These are phyloP conservation scores for Parauchenoglanis ngamensis DNA, from an alignment of 2,797 vertebrate species.

Conservation along the genomic window DNA sequence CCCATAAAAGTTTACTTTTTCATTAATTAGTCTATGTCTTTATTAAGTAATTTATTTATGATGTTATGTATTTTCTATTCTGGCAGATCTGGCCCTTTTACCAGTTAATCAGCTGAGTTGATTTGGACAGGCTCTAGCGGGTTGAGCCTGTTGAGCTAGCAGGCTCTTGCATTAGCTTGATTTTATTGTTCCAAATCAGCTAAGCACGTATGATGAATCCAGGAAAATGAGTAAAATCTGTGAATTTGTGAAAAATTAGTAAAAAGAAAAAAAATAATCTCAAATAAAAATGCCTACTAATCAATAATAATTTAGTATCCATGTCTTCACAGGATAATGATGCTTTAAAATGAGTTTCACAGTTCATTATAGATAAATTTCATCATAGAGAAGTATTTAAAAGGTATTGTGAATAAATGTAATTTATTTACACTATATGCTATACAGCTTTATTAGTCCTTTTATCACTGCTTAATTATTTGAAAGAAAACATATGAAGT, in stretches of 20 bases:
- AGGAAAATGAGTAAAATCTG: no score
- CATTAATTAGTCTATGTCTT: neutral
- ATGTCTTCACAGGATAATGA: neutral
- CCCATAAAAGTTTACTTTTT: neutral
- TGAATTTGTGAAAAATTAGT: neutral
- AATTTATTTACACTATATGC: neutral
- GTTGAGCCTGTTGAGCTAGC: neutral
- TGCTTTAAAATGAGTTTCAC: neutral
- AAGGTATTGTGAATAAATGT: neutral
- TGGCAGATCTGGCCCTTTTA: neutral
- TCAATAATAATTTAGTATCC: neutral
- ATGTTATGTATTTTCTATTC: neutral
- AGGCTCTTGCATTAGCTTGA: neutral
- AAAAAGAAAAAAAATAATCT: neutral
- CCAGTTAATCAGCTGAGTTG: neutral
- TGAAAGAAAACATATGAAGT: neutral
- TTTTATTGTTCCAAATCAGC: neutral
- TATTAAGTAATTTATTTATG: neutral
- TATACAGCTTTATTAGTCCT: neutral
- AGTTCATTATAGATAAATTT: neutral
- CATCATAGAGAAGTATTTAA: neutral
- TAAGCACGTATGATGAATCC: neutral
- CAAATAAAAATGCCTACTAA: neutral
- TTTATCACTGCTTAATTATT: neutral
- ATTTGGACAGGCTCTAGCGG: neutral